A percentile compares a stretch with the other conserved stretches of the same genome.
Conservation (phyloP, 1,140 invertebrate genomes). For the Riptortus pedestris region DNA sequence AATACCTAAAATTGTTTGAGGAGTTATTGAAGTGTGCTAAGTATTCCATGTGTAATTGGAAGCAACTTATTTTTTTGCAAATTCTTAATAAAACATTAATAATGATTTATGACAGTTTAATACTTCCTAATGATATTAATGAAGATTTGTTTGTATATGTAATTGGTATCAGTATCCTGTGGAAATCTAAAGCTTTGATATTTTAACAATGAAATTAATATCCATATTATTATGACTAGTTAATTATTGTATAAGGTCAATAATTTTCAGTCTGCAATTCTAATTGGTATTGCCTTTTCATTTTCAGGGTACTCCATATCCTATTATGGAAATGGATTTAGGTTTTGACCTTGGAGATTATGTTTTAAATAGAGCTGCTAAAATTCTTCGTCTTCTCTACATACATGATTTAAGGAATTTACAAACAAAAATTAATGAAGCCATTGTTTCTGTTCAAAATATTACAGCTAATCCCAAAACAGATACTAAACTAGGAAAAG, state of each 20-base stretch:
- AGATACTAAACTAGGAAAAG: conserved; percentile 86
- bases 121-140: no score
- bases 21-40: no score
- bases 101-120: no score
- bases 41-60: no score
- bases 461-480: conserved; percentile 95
- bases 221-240: background rate
- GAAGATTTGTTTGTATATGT: no score
- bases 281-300: background rate
- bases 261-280: background rate
- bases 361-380: conserved; percentile 63
- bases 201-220: no score
- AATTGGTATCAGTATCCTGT: no score
- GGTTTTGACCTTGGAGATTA: conserved; percentile 59
- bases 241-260: background rate
- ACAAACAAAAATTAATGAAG: conserved; percentile 90
- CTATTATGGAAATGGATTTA: conserved; percentile 52
- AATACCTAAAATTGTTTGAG: no score
- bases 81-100: no score
- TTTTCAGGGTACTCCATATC: conserved; percentile 51
- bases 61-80: no score
- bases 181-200: no score
- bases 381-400: conserved; percentile 76
- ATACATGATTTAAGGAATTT: conserved; percentile 81
- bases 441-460: conserved; percentile 80